Evolutionary conservation across 2,888 invertebrate genomes (phyloP), one percentile per base, ranked within the genome.

Genomic region (Cyaniris semiargus): DNA sequence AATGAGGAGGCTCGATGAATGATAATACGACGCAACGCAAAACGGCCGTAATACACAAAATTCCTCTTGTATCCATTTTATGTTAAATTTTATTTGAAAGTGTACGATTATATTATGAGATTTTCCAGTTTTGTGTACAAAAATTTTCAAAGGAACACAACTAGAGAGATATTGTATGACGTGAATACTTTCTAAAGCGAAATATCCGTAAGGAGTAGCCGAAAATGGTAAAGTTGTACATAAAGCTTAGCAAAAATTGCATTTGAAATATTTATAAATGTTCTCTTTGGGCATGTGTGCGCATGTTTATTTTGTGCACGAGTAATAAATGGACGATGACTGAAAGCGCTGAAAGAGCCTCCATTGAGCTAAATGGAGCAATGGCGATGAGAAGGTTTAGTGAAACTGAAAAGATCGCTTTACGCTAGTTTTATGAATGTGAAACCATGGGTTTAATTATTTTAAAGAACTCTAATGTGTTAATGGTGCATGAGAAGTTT

Each of bases 361-460:
- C 72, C 72, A 44, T 72, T 72, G 74, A 74, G 74, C 74, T 74
- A 74, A 74, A 74, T 72, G 72, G 72, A 72, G 72, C 72, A 72
- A 72, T 74, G 53, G 74, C 74, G 53, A 48, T 74, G 74, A 27
- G 74, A 27, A 53, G 27, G 44, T 53, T 27, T 53, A 53, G 74
- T 53, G 15, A 27, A 74, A 48, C 48, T 74, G 74, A 74, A 74
- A 48, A 53, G 74, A 74, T 27, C 53, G 74, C 53, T 74, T 74
- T 74, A 74, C 48, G 48, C 15, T 53, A 31, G 27, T 48, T 38
- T 74, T 72, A 44, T 38, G 18, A 74, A 74, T 48, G 74, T 23
- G 53, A 27, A 53, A 27, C 44, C 44, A 27, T 48, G 48, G 27
- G 74, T 53, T 74, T 66, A 66, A 66, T 60, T 60, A 60, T 6